Base-by-base conservation (phyloP, 1,140 invertebrate species). In the Macrotrachela quadricornifera region DNA sequence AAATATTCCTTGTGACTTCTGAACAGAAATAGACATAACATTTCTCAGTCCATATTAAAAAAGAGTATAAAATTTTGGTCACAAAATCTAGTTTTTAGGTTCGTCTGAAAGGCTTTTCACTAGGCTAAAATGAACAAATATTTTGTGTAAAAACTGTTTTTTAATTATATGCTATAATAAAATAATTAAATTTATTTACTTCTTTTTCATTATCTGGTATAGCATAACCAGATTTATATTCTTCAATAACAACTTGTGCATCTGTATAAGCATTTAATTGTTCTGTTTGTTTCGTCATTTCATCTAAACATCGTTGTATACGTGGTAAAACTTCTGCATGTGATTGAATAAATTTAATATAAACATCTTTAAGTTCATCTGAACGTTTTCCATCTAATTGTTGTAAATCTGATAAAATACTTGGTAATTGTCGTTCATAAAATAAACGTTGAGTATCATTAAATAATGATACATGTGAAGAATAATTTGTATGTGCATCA, bases 301-400 rank as follows among this genome's bases (percentile, higher is more conserved):
- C 51, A 13, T 0, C 13, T 11, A 53, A 13, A 14, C 51, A 53
- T 40, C 46, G 38, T n/a, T 42, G 30, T 13, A 53, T 48, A 3
- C 45, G 15, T n/a, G 51, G 51, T 36, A 53, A 10, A 14, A 48
- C 51, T 47, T 53, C 51, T 9, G 40, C n/a, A 16, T 53, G 44
- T 10, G 46, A 42, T n/a, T 37, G 30, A 12, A 38, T 36, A 40
- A 44, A 53, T 6, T 53, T 42, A n/a, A 9, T 38, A 1, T 46
- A 30, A 8, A 37, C 15, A 15, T 47, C 38, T 30, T 53, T 46
- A 17, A 53, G 46, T 53, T 53, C 21, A n/a, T 42, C 18, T 0
- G 46, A 17, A n/a, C 51, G 51, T 11, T 46, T 38, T n/a, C 44
- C 16, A n/a, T 53, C 51, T 9, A 53, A 16, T 17, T 12, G 11